A percentile compares a stretch with the other conserved stretches of the same genome.
These are phyloP conservation scores for Pogonophryne albipinna DNA, from an alignment of 2,797 vertebrate genomes.

Conservation along the genomic window DNA sequence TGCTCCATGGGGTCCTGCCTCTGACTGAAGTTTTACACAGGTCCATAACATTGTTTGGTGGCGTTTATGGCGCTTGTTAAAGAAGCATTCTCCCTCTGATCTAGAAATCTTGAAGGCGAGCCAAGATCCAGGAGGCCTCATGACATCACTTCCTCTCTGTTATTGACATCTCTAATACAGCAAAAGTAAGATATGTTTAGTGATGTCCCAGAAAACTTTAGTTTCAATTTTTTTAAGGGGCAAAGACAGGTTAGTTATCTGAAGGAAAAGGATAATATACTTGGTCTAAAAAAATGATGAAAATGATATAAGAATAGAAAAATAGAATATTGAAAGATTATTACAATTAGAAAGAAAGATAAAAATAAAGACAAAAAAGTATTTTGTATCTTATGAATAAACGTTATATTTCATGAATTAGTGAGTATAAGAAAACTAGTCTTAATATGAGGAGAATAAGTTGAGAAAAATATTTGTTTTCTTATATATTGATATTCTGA, in stretches of 20 bases:
- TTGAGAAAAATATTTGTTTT: background rate
- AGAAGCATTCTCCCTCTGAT: constrained; percentile 54
- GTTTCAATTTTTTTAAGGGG: background rate
- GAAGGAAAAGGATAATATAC: background rate
- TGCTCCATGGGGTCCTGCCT: constrained; percentile 29
- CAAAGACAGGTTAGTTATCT: background rate
- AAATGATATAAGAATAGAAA: background rate
- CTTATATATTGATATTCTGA: too few relatives aligned
- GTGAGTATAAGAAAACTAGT: background rate
- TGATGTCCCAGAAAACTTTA: background rate
- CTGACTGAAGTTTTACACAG: constrained; percentile 54
- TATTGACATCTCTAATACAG: constrained; percentile 2
- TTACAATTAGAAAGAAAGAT: background rate
- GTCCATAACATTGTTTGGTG: constrained; percentile 67
- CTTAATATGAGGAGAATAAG: background rate
- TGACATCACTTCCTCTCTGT: constrained; percentile 33
- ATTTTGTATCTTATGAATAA: background rate
- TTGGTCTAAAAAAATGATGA: background rate
- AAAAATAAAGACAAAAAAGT: background rate
- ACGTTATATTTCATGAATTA: background rate
- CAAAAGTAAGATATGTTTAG: background rate
- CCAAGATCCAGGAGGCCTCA: constrained; percentile 47
- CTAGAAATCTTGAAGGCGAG: constrained; percentile 44
- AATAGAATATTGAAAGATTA: background rate
- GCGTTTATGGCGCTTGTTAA: constrained; percentile 73